Conservation (phyloP, 2,888 invertebrate species). For the Synergus itoensis region DNA sequence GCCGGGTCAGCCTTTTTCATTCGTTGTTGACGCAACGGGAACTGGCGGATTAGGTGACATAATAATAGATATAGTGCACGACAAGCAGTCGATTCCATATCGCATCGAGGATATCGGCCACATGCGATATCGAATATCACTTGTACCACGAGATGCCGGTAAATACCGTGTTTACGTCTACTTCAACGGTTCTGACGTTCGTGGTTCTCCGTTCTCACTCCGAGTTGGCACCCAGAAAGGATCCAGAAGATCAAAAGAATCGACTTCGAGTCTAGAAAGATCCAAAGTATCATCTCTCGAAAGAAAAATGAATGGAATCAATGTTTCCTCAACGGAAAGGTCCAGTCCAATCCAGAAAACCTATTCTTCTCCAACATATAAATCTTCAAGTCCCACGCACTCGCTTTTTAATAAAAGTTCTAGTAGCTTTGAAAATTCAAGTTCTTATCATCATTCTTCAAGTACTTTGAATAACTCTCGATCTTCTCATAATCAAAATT, state of each 20-base stretch:
- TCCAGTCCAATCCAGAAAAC: conserved; percentile 64
- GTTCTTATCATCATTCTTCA: conserved; percentile 58
- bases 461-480: conserved; percentile 65
- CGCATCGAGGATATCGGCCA: conserved; percentile 89
- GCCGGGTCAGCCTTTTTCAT: conserved; percentile 92
- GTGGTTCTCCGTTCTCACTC: conserved; percentile 93
- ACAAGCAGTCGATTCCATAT: conserved; percentile 90
- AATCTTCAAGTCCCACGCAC: conserved; percentile 68
- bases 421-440: conserved; percentile 60
- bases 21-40: conserved; percentile 86
- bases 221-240: conserved; percentile 88
- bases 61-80: conserved; percentile 93
- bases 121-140: conserved; percentile 87
- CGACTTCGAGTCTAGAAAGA: conserved; percentile 53
- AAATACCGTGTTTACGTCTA: conserved; percentile 93
- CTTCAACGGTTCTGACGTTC: conserved; percentile 91
- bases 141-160: conserved; percentile 88
- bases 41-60: conserved; percentile 93
- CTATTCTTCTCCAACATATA: conserved; percentile 66
- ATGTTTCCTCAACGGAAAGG: conserved; percentile 59
- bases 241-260: conserved; percentile 69
- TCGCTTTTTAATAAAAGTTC: conserved; percentile 66
- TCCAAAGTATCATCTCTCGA: conserved; percentile 68
- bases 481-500: conserved; percentile 63
- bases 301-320: conserved; percentile 70